phyloP scores from a whole-genome alignment of 2,888 invertebrate genomes.

The Mycalesis mineus region DNA sequence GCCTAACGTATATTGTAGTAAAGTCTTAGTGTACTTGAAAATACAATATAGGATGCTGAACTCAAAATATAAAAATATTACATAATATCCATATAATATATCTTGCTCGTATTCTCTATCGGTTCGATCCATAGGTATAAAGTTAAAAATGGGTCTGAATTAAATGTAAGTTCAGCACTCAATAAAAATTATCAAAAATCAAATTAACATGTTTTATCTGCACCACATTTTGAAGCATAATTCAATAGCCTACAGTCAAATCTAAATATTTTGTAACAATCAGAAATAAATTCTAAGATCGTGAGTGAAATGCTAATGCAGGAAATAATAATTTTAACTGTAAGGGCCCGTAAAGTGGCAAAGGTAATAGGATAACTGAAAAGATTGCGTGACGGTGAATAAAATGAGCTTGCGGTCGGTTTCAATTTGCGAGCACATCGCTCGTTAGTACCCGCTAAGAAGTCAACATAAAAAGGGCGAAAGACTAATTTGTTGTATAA shows the following conservation, averaged over 20 bases:
- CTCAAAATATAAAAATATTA: too few species aligned
- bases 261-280: too few species aligned
- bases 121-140: too few species aligned
- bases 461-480: constrained; percentile 51
- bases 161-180: too few species aligned
- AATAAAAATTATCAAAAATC: too few species aligned
- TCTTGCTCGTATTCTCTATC: too few species aligned
- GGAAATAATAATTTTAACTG: constrained; percentile 41
- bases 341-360: constrained; percentile 29
- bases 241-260: too few species aligned
- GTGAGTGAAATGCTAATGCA: constrained; percentile 9
- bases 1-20: too few species aligned
- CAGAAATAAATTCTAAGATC: background rate
- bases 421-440: constrained; percentile 60
- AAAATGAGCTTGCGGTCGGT: constrained; percentile 59
- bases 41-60: too few species aligned
- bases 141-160: too few species aligned
- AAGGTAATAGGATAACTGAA: constrained; percentile 34
- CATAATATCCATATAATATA: too few species aligned
- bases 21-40: too few species aligned
- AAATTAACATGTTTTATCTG: background rate
- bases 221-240: background rate
- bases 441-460: constrained; percentile 48
- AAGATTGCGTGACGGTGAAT: constrained; percentile 58
- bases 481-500: constrained; percentile 30